phyloP scores from a whole-genome alignment of 2,113 vertebrate genomes.

The Thinocorus orbignyianus region DNA sequence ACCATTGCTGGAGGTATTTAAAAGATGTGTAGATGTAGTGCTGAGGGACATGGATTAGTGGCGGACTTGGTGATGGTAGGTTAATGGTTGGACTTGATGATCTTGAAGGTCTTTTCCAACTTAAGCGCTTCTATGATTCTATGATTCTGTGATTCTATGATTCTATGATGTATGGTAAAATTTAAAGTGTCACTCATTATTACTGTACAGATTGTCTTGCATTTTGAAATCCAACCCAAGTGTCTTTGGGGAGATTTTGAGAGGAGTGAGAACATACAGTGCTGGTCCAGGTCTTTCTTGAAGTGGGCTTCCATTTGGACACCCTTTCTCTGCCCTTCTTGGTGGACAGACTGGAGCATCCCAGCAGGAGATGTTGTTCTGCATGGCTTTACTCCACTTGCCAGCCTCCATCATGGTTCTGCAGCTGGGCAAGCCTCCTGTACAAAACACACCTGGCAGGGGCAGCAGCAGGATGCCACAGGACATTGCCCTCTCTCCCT shows the following conservation, averaged over 20 bases:
- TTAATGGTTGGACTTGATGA: neutral
- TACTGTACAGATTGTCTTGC: neutral
- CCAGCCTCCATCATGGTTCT: neutral
- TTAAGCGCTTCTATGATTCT: neutral
- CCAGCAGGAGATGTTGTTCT: neutral
- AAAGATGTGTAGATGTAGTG: too few species aligned
- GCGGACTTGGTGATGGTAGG: too few species aligned
- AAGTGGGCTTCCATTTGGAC: neutral
- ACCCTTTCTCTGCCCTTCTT: neutral
- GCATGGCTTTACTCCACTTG: neutral
- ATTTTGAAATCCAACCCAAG: neutral
- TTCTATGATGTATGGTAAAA: neutral
- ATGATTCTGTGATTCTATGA: neutral
- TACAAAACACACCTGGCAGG: accelerated
- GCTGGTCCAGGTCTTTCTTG: neutral
- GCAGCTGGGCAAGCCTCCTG: neutral
- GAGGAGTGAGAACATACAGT: neutral
- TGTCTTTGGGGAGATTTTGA: neutral
- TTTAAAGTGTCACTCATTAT: neutral
- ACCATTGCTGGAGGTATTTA: too few species aligned
- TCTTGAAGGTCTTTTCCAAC: neutral
- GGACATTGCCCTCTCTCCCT: neutral
- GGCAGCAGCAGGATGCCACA: neutral
- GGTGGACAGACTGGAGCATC: neutral
- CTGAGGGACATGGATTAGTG: too few species aligned